These are phyloP conservation scores for Idaea biselata DNA, from an alignment of 2,888 invertebrate genomes.

Conservation along the genomic window DNA sequence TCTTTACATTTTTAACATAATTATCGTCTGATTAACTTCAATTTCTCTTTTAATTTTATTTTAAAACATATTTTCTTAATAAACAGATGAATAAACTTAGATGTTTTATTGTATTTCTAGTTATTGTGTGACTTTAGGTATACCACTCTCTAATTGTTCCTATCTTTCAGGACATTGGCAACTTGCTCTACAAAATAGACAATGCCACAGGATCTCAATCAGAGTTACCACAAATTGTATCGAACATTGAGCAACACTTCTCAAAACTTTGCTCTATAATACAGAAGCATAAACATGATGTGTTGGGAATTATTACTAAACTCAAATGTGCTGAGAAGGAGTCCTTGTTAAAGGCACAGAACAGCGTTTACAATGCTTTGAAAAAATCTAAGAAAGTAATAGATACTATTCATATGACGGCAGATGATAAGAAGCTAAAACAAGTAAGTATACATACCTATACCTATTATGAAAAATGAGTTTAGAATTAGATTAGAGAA, in stretches of 20 bases:
- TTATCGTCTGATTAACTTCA: too few relatives aligned
- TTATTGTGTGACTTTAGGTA: too few relatives aligned
- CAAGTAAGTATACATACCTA: slow-evolving; percentile 39
- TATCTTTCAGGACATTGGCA: slow-evolving; percentile 61
- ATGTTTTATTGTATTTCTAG: too few relatives aligned
- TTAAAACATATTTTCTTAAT: too few relatives aligned
- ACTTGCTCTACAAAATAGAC: slow-evolving; percentile 55
- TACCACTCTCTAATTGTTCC: too few relatives aligned
- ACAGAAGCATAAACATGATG: slow-evolving; percentile 74
- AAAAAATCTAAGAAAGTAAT: slow-evolving; percentile 48
- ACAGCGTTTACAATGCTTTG: slow-evolving; percentile 46
- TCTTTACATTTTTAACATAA: neutral
- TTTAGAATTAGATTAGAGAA: too few relatives aligned
- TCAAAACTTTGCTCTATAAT: slow-evolving; percentile 71
- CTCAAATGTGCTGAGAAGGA: slow-evolving; percentile 51
- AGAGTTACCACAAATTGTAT: slow-evolving; percentile 48
- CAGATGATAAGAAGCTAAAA: slow-evolving; percentile 46
- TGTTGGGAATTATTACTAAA: slow-evolving; percentile 54
- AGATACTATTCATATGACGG: slow-evolving; percentile 35
- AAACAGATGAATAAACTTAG: too few relatives aligned
- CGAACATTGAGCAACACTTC: slow-evolving; percentile 73
- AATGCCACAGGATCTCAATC: slow-evolving; percentile 49
- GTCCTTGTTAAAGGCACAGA: slow-evolving; percentile 52
- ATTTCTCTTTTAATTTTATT: too few relatives aligned
- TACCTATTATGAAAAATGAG: neutral